Evolutionary conservation across 1,140 invertebrate species (phyloP), one percentile per base, ranked within the genome.

Genomic region (Sitobion miscanthi): DNA sequence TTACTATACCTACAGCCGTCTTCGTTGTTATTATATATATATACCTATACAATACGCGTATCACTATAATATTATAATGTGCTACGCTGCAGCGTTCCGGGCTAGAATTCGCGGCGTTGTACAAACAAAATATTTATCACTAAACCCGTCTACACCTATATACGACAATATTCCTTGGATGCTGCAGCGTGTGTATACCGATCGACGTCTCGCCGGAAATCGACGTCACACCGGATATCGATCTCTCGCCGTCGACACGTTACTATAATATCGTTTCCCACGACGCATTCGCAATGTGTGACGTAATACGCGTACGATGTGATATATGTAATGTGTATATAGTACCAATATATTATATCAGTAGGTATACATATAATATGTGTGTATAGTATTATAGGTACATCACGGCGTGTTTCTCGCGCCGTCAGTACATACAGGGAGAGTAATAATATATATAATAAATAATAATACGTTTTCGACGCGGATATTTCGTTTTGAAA

Each of bases 401-500:
- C 62, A 14, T 86, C 23, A 4, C 77, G 38, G 8, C 8, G 82
- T 42, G 38, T 82, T 82, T 82, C 4, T 42, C 83, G 83, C 9
- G 8, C 21, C 23, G 83, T 7, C 57, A 30, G 83, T 23, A 23
- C 6, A 42, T 85, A 85, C 45, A 45, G 25, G 35, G 35, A 25
- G 83, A 23, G 42, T 86, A 85, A 77, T 77, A 86, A 54, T 54
- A 52, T 54, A 54, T 23, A 54, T 88, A 88, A 88, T 88, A 52
- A 77, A 52, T 52, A 52, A 88, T 88, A 88, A 49, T 88, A 88
- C 87, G 30, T 88, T 90, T 90, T 90, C 57, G 89, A 45, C 38
- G 57, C 20, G 54, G 89, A 90, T 69, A 69, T 90, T 69, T 90
- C 30, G 89, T 90, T 90, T 90, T 90, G 89, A 90, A 90, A 90